A percentile compares a stretch with the other conserved stretches of the same genome.
These are phyloP conservation scores for Anoplius nigerrimus DNA, from an alignment of 2,888 invertebrate species.

Conservation along the genomic window DNA sequence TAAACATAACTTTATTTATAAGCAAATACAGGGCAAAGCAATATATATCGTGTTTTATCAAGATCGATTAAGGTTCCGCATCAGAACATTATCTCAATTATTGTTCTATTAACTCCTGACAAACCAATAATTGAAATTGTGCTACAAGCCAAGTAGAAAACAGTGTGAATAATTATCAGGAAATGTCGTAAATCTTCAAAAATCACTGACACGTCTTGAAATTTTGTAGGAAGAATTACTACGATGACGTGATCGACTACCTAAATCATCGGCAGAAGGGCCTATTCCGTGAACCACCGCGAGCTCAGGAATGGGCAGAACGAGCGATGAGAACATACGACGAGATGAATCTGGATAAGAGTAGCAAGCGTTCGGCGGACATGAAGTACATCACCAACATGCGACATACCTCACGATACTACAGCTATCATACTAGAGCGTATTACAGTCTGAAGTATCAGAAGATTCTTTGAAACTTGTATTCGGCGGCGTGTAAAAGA, in stretches of 20 bases:
- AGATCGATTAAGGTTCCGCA: too few species aligned
- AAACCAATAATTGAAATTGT: too few species aligned
- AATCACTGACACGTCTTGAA: too few species aligned
- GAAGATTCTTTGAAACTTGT: slow-evolving; percentile 58
- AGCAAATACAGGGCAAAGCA: too few species aligned
- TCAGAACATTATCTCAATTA: too few species aligned
- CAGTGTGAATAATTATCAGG: too few species aligned
- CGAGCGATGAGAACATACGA: slow-evolving; percentile 84
- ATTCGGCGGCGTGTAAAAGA: too few species aligned
- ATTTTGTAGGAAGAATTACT: slow-evolving; percentile 83
- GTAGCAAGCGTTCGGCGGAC: slow-evolving; percentile 67
- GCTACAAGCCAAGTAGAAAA: too few species aligned
- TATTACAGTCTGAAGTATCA: slow-evolving; percentile 73
- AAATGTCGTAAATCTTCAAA: too few species aligned
- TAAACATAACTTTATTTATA: too few species aligned
- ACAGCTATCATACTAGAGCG: slow-evolving; percentile 73
- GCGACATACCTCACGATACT: slow-evolving; percentile 64
- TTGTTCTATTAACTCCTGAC: too few species aligned
- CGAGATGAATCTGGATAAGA: slow-evolving; percentile 61
- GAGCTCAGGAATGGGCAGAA: slow-evolving; percentile 91
- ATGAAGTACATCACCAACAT: slow-evolving; percentile 67
- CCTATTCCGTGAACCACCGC: slow-evolving; percentile 82
- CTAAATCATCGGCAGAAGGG: slow-evolving; percentile 86
- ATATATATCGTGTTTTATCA: too few species aligned
- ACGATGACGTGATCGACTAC: slow-evolving; percentile 90